Conservation (phyloP, 2,888 invertebrate genomes). For the Philaethria dido region DNA sequence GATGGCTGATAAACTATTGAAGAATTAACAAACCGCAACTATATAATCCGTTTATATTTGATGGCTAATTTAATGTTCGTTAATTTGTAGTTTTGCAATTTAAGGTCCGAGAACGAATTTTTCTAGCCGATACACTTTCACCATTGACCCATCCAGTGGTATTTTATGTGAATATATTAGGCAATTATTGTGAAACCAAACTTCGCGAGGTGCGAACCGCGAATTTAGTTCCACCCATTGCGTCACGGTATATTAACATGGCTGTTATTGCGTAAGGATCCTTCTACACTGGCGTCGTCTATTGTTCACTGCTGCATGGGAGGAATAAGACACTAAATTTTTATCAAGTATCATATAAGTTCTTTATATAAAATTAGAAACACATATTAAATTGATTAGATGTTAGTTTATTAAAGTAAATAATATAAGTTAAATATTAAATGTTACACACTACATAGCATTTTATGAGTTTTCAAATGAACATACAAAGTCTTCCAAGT, state of each 20-base stretch:
- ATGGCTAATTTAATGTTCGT: neutral
- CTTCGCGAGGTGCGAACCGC: constrained; percentile 24
- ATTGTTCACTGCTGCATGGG: constrained; percentile 4
- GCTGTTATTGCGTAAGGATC: constrained; percentile 30
- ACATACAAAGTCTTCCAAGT: neutral
- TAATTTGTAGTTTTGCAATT: neutral
- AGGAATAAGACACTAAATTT: neutral
- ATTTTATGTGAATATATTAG: constrained; percentile 27
- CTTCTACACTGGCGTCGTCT: constrained; percentile 15
- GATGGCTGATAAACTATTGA: neutral
- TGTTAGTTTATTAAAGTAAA: neutral
- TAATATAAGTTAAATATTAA: neutral
- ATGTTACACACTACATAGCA: neutral
- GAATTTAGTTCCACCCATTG: constrained; percentile 41
- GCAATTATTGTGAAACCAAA: constrained; percentile 36
- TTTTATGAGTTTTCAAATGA: neutral
- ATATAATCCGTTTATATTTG: neutral
- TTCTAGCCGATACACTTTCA: constrained; percentile 26
- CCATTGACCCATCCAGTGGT: constrained; percentile 16
- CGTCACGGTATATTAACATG: constrained; percentile 41
- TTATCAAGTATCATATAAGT: neutral
- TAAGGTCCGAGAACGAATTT: neutral
- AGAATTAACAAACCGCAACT: neutral
- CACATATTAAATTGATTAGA: no score
- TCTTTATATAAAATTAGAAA: no score